Evolutionary conservation across 2,113 vertebrate genomes (phyloP).

Genomic region (Heterotilapia buettikoferi): DNA sequence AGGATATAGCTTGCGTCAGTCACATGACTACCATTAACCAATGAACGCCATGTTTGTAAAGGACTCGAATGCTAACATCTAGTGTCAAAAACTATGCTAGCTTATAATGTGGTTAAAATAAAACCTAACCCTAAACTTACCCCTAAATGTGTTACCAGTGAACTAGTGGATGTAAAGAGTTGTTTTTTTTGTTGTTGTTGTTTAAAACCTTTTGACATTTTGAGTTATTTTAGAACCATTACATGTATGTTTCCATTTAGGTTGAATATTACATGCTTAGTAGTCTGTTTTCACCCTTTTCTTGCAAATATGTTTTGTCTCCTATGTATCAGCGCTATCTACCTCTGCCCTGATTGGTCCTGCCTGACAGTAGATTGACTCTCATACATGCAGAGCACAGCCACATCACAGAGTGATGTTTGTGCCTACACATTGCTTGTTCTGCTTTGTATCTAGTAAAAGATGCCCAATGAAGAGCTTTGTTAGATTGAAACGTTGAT

Average conservation of each 20-base stretch:
- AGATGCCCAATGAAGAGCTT: not conserved
- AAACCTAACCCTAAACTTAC: not conserved
- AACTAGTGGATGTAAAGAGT: not conserved
- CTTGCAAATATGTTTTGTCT: not conserved
- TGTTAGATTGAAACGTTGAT: not conserved
- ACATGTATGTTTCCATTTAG: not conserved
- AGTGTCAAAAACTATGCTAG: not conserved
- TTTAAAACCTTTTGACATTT: not conserved
- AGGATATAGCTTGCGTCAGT: not conserved
- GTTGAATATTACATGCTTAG: not conserved
- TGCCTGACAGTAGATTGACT: not conserved
- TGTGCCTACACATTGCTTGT: not conserved
- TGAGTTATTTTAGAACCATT: not conserved
- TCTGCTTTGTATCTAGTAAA: not conserved
- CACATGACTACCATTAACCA: not conserved
- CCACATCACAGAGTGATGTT: not conserved
- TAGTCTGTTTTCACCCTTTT: not conserved
- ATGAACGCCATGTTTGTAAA: not conserved
- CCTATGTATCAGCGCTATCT: not conserved
- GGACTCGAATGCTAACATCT: not conserved
- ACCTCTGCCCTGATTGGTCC: not conserved
- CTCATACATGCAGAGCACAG: not conserved
- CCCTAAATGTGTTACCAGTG: not conserved
- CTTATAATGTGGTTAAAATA: not conserved
- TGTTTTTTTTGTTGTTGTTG: not conserved